These are phyloP conservation scores for Jacana jacana DNA, from an alignment of 2,113 vertebrate species.

Conservation along the genomic window DNA sequence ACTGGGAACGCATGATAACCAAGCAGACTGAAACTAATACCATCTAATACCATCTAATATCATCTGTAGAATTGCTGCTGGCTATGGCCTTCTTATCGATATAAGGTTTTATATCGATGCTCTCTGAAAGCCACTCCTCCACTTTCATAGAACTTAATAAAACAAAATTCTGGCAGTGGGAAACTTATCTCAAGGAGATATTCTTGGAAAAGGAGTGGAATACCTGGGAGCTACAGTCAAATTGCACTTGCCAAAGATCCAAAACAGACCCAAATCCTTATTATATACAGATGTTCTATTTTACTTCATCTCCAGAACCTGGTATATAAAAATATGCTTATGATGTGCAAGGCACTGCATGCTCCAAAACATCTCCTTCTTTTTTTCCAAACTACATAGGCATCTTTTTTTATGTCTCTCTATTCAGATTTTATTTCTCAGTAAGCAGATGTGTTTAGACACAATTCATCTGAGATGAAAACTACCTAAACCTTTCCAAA, in stretches of 20 bases:
- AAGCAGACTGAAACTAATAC: neutral
- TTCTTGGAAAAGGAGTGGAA: neutral
- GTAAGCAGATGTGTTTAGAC: neutral
- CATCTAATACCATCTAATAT: no score
- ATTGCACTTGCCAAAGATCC: neutral
- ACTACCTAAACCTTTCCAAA: neutral
- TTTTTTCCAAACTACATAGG: neutral
- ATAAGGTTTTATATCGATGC: neutral
- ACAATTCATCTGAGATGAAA: neutral
- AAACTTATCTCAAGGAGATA: neutral
- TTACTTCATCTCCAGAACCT: neutral
- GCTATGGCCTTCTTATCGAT: neutral
- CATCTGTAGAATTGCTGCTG: neutral
- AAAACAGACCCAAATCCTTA: neutral
- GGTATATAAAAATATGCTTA: neutral
- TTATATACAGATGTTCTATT: constrained; percentile 8
- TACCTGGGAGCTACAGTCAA: neutral
- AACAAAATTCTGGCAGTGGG: neutral
- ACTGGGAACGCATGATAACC: neutral
- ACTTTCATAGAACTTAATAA: neutral
- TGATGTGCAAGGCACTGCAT: neutral
- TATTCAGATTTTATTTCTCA: neutral
- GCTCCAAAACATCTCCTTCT: neutral
- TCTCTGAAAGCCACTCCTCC: neutral
- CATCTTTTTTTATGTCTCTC: neutral